These are phyloP conservation scores for Hycleus phaleratus DNA, from an alignment of 1,140 invertebrate species.

Conservation along the genomic window DNA sequence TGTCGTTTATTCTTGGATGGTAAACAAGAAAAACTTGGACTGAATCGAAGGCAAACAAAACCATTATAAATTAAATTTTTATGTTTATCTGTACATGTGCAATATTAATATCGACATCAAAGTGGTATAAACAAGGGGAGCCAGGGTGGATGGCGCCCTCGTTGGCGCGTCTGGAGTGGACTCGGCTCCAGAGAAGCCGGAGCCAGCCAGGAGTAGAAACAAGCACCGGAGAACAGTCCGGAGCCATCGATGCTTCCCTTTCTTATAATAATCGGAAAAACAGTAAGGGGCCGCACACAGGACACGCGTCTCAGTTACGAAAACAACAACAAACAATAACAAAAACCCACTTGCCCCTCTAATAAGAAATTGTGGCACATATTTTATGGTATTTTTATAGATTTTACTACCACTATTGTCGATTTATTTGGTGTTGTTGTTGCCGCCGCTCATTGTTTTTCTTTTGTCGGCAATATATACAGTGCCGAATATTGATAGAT, in stretches of 20 bases:
- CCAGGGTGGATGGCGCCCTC: conserved; percentile 11
- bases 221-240: conserved; percentile 12
- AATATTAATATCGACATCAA: conserved; percentile 23
- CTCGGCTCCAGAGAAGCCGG: conserved; percentile 12
- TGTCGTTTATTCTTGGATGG: neutral
- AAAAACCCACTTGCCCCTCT: neutral
- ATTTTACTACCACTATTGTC: neutral
- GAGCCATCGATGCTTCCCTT: conserved; percentile 5
- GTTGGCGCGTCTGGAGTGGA: conserved; percentile 13
- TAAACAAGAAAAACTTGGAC: conserved; percentile 6
- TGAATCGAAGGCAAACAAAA: conserved; percentile 8
- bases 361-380: conserved; percentile 1
- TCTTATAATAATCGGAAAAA: neutral
- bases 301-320: conserved; percentile 9
- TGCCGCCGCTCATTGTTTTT: conserved; percentile 13
- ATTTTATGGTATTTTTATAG: conserved; percentile 15
- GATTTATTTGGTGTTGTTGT: neutral
- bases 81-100: conserved; percentile 14
- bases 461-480: neutral
- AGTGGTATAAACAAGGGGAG: conserved; percentile 23
- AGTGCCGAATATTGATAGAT: conserved; percentile 1
- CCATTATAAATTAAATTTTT: conserved; percentile 17
- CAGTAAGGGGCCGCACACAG: conserved; percentile 6
- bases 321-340: conserved; percentile 22
- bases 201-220: conserved; percentile 19